These are phyloP conservation scores for Lithophane ornitopus DNA, from an alignment of 2,888 invertebrate genomes.

Conservation along the genomic window DNA sequence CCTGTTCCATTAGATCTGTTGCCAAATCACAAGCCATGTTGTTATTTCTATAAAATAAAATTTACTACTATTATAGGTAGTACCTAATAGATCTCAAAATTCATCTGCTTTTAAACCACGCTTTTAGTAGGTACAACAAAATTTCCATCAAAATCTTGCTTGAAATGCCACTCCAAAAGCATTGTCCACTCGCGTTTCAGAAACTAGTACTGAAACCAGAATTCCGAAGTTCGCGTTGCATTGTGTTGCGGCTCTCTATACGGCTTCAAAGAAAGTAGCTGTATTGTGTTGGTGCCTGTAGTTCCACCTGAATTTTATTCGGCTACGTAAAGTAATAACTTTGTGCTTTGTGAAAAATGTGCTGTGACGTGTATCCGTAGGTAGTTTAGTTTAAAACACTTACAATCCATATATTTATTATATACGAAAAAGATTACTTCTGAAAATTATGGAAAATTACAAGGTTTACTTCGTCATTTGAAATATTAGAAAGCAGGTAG, in stretches of 20 bases:
- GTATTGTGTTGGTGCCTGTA: slow-evolving; percentile 18
- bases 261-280: slow-evolving; percentile 18
- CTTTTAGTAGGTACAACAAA: not conserved
- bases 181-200: slow-evolving; percentile 9
- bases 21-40: not conserved
- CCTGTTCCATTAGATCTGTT: not conserved
- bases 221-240: slow-evolving; percentile 6
- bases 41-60: not conserved
- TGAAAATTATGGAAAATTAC: not conserved
- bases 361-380: not conserved
- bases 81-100: not conserved
- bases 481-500: no score
- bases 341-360: not conserved
- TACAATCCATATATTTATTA: not conserved
- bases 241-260: slow-evolving; percentile 10
- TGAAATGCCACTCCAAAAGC: slow-evolving; percentile 10
- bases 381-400: not conserved
- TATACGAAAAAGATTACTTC: no score
- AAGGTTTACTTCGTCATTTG: not conserved
- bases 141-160: not conserved
- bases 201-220: not conserved
- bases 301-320: slow-evolving; percentile 3
- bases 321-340: not conserved
- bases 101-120: not conserved
- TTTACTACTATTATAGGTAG: not conserved